Evolutionary conservation across 2,888 invertebrate species (phyloP).

Genomic region (Emmelina monodactyla): DNA sequence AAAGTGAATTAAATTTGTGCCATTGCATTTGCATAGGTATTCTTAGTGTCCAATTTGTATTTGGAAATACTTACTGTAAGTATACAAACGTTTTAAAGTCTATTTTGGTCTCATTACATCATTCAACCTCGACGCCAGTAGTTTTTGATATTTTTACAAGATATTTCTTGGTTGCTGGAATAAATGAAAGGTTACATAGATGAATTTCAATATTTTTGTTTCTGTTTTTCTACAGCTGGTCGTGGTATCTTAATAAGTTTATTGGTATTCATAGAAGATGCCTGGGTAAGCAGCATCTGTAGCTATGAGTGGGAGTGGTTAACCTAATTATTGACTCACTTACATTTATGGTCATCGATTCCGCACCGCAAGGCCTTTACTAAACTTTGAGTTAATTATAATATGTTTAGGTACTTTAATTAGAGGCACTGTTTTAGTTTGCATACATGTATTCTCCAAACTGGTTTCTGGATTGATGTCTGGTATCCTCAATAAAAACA

Average conservation of each 20-base stretch:
- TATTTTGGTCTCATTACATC: conserved; percentile 48
- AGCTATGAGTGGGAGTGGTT: conserved; percentile 42
- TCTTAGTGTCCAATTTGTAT: too few relatives aligned
- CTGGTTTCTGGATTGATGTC: too few relatives aligned
- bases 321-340: conserved; percentile 32
- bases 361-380: too few relatives aligned
- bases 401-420: too few relatives aligned
- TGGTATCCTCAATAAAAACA: too few relatives aligned
- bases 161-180: conserved; percentile 8
- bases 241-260: conserved; percentile 21
- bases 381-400: too few relatives aligned
- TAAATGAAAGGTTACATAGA: conserved; percentile 14
- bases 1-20: too few relatives aligned
- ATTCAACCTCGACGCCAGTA: conserved; percentile 16
- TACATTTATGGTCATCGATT: conserved; percentile 17
- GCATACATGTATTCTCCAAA: too few relatives aligned
- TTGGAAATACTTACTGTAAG: too few relatives aligned
- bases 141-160: conserved; percentile 9
- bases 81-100: conserved; percentile 16
- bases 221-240: conserved; percentile 39
- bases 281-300: conserved; percentile 57
- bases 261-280: conserved; percentile 39
- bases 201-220: too few relatives aligned
- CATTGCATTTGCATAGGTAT: too few relatives aligned
- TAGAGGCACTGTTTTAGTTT: too few relatives aligned